Percentiles rank a stretch among this genome's conserved stretches.
Evolutionary conservation across 2,797 vertebrate species (phyloP).

Genomic region (Fundulus diaphanus): DNA sequence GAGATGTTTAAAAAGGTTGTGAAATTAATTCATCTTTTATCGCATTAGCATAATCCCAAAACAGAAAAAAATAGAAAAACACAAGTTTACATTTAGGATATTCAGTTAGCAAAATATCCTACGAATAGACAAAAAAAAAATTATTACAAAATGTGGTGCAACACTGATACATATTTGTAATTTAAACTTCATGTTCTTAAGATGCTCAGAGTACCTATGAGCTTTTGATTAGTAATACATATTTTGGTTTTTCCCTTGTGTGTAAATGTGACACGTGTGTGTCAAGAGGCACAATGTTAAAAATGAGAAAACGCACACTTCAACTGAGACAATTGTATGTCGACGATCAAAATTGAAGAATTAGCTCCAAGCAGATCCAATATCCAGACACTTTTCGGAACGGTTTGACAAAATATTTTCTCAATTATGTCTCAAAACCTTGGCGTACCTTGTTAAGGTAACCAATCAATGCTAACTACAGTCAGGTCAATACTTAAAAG

Average conservation of each 20-base stretch:
- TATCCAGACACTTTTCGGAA: neutral
- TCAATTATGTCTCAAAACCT: neutral
- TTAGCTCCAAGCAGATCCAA: too few species aligned
- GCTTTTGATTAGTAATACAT: neutral
- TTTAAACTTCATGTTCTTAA: neutral
- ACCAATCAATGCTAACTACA: neutral
- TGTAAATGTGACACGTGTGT: neutral
- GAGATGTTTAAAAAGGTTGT: neutral
- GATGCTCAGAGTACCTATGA: neutral
- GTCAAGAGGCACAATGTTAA: neutral
- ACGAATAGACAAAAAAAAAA: neutral
- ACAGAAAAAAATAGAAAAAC: neutral
- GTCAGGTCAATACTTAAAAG: neutral
- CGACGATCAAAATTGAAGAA: neutral
- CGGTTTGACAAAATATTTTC: neutral
- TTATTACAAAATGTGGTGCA: neutral
- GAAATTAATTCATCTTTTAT: neutral
- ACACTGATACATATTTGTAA: neutral
- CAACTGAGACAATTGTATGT: neutral
- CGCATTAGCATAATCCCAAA: neutral
- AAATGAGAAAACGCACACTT: neutral
- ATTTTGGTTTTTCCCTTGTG: neutral
- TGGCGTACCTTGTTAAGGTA: neutral
- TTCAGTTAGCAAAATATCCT: neutral
- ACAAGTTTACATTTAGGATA: neutral